Base-by-base conservation (phyloP, 2,113 vertebrate species). In the Pedionomus torquatus region DNA sequence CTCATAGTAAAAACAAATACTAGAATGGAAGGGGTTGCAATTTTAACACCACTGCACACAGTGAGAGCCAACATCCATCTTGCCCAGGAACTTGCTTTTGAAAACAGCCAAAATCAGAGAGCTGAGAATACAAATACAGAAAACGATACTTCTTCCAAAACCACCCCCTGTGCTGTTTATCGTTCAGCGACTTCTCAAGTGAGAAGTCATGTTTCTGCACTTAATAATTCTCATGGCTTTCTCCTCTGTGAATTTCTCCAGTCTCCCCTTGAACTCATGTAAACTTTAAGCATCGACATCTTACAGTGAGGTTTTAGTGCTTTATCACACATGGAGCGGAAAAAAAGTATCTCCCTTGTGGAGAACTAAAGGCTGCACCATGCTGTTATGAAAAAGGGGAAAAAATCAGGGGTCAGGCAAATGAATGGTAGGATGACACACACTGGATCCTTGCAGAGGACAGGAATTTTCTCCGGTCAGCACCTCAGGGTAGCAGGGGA, bases 241-340 rank as follows among this genome's bases (percentile, higher is more conserved):
- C 75, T 80, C 39, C 60, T 35, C 54, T 19, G n/a, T 30, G 46
- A 48, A 43, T 75, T 25, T 61, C 39, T 30, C 52, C 58, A 26
- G 30, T 26, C 25, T 70, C 55, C 31, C 76, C 76, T 63, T 69
- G 60, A 80, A 74, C 37, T 68, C 61, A 23, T 1, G 4, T 16
- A 35, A 54, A 61, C 61, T 54, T 41, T 11, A 61, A 75, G 68
- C 46, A 26, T 2, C 0, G 2, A 21, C 61, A 55, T 13, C 48
- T 48, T 35, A 31, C 30, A 55, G 54, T 14, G 28, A 35, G 17
- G n/a, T 37, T 86, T 87, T 43, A 41, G 83, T 0, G 1, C 60
- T 86, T 39, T 13, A 15, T 25, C 61, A 24, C 11, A 24, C 21
- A 31, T 0, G 1, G 31, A 26, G 60, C 0, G 1, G 72, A 46